Conservation (phyloP, 1,140 invertebrate genomes). For the Cyphomyrmex costatus region DNA sequence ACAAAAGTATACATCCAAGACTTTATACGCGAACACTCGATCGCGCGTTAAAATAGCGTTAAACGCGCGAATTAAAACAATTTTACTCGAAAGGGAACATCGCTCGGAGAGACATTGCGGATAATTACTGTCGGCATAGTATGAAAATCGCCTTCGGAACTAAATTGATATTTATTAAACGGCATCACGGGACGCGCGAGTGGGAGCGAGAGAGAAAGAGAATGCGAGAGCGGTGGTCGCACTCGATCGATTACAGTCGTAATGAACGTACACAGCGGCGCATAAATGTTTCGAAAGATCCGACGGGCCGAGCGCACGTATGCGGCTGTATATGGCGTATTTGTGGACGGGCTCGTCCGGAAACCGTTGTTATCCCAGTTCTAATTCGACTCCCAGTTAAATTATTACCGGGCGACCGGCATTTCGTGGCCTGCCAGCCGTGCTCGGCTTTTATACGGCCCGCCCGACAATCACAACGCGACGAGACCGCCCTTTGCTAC, state of each 20-base stretch:
- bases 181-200: slow-evolving; percentile 62
- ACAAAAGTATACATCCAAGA: neutral
- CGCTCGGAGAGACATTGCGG: slow-evolving; percentile 60
- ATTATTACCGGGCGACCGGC: slow-evolving; percentile 80
- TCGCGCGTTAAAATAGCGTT: slow-evolving; percentile 33
- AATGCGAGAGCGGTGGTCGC: slow-evolving; percentile 39
- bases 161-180: slow-evolving; percentile 77
- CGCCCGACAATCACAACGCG: slow-evolving; percentile 55
- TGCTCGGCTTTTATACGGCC: slow-evolving; percentile 64
- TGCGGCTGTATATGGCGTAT: slow-evolving; percentile 63
- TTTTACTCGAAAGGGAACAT: slow-evolving; percentile 54
- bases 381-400: slow-evolving; percentile 82
- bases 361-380: slow-evolving; percentile 76
- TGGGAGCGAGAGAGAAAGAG: neutral
- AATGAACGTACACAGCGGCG: slow-evolving; percentile 68
- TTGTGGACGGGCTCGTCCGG: slow-evolving; percentile 77
- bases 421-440: slow-evolving; percentile 73
- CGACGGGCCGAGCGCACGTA: slow-evolving; percentile 35
- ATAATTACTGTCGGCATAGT: slow-evolving; percentile 73
- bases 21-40: slow-evolving; percentile 1
- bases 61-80: slow-evolving; percentile 43
- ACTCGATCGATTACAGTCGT: slow-evolving; percentile 74
- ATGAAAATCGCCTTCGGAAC: slow-evolving; percentile 70
- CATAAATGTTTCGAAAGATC: slow-evolving; percentile 69
- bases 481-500: slow-evolving; percentile 64